phyloP scores from a whole-genome alignment of 2,113 vertebrate species.

The Channa maculata region DNA sequence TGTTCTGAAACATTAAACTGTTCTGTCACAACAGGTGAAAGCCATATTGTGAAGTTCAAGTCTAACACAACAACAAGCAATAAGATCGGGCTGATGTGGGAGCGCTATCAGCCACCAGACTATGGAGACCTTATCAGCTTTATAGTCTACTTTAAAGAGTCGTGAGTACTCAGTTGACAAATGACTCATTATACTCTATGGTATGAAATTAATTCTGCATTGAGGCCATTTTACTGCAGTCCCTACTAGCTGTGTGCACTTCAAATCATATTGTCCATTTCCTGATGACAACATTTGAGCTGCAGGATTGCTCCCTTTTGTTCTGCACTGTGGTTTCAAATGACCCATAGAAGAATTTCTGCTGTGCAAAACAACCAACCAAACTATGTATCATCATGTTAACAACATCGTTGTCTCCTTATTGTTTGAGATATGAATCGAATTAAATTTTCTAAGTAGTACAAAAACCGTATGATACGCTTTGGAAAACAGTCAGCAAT shows the following conservation, averaged over 20 bases:
- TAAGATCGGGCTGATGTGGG: conserved; percentile 90
- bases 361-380: conserved; percentile 6
- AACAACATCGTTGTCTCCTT: neutral
- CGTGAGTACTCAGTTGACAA: conserved; percentile 86
- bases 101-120: conserved; percentile 89
- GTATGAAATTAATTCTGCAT: neutral
- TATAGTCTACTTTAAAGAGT: conserved; percentile 97
- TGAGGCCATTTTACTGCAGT: neutral
- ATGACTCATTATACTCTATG: neutral
- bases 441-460: neutral
- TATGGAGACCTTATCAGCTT: conserved; percentile 95
- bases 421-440: neutral
- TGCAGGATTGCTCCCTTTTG: conserved; percentile 15
- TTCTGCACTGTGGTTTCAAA: conserved; percentile 14
- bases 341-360: neutral
- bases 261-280: conserved; percentile 13
- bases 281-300: neutral
- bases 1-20: neutral
- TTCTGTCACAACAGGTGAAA: conserved; percentile 87
- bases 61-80: conserved; percentile 90
- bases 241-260: neutral
- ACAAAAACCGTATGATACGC: neutral
- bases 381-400: neutral
- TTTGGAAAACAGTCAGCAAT: neutral
- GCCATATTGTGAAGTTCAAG: conserved; percentile 90